Conservation (phyloP, 2,797 vertebrate genomes). For the Rhinogobio ventralis region DNA sequence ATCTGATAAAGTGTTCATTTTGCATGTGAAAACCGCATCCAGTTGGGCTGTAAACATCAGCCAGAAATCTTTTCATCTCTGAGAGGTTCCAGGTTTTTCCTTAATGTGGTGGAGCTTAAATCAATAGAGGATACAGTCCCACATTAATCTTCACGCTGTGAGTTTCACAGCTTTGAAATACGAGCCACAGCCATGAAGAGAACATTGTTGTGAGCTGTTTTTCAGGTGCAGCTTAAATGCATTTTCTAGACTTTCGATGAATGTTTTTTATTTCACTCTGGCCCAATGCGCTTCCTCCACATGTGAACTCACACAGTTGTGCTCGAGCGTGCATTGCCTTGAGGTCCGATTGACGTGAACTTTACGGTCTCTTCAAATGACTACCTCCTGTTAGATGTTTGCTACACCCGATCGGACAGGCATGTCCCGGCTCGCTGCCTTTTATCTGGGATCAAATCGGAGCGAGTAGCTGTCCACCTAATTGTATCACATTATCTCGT, state of each 20-base stretch:
- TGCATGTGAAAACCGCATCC: conserved; percentile 74
- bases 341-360: conserved; percentile 28
- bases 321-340: conserved; percentile 29
- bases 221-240: conserved; percentile 58
- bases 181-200: conserved; percentile 51
- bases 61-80: conserved; percentile 74
- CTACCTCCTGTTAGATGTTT: conserved; percentile 41
- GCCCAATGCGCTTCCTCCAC: conserved; percentile 28
- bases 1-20: conserved; percentile 82
- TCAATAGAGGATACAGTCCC: conserved; percentile 63
- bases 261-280: conserved; percentile 42
- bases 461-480: conserved; percentile 87
- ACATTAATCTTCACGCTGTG: conserved; percentile 64
- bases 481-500: conserved; percentile 96
- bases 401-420: conserved; percentile 81
- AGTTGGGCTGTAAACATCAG: conserved; percentile 66
- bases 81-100: conserved; percentile 66
- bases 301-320: conserved; percentile 20
- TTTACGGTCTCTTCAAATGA: conserved; percentile 28
- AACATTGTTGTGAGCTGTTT: conserved; percentile 58
- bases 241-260: conserved; percentile 27
- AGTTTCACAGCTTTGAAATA: conserved; percentile 63
- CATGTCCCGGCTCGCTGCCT: conserved; percentile 80
- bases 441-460: conserved; percentile 81
- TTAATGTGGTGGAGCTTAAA: conserved; percentile 64